Conservation (phyloP, 2,888 invertebrate species). For the Drosophila bunnanda region DNA sequence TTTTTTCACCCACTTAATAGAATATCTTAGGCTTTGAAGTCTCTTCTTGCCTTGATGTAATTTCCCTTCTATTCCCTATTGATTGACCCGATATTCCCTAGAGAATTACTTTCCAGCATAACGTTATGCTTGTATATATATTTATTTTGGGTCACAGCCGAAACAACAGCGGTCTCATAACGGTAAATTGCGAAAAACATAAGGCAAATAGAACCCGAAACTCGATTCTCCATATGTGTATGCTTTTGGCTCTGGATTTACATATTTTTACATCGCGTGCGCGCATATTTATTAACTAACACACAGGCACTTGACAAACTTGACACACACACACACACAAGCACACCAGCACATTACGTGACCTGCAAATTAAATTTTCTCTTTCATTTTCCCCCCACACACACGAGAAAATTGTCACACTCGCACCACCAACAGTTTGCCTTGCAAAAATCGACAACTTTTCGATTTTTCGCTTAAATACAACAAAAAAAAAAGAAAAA, state of each 20-base stretch:
- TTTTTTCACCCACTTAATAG: background rate
- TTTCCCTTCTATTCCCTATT: background rate
- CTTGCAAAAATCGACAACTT: constrained; percentile 14
- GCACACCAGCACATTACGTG: constrained; percentile 75
- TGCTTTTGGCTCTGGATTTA: constrained; percentile 65
- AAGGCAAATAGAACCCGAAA: constrained; percentile 50
- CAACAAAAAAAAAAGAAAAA: constrained; percentile 2
- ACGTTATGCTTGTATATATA: background rate
- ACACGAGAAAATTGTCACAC: constrained; percentile 77
- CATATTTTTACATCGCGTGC: constrained; percentile 75
- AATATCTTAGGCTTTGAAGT: background rate
- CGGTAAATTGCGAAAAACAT: constrained; percentile 74
- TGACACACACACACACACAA: constrained; percentile 72
- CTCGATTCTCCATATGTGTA: constrained; percentile 64
- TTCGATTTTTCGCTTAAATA: constrained; percentile 41
- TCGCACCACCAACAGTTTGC: constrained; percentile 34
- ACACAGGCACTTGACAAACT: constrained; percentile 31
- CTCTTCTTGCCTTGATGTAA: background rate
- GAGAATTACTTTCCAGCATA: constrained; percentile 2
- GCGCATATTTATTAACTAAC: constrained; percentile 44
- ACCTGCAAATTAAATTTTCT: constrained; percentile 79
- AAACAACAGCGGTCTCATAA: constrained; percentile 67
- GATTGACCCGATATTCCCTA: background rate
- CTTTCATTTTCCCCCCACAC: constrained; percentile 65
- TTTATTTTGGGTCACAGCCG: constrained; percentile 25